phyloP scores from a whole-genome alignment of 2,797 vertebrate species.

The Monodelphis domestica region DNA sequence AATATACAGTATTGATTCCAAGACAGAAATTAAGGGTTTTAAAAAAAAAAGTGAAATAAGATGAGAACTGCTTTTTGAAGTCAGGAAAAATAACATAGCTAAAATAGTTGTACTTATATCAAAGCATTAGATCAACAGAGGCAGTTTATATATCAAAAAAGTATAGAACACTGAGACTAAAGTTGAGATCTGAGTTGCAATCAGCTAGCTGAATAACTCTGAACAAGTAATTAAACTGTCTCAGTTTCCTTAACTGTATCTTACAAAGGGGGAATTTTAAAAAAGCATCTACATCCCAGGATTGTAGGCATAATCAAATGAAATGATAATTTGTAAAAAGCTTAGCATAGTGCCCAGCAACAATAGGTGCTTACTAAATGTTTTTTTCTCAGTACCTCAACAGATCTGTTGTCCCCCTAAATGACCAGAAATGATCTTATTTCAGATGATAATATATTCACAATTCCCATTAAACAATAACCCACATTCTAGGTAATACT shows the following conservation, averaged over 20 bases:
- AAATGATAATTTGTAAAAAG: not conserved
- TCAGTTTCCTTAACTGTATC: not conserved
- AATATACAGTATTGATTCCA: too few relatives aligned
- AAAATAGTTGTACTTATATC: constrained; percentile 29
- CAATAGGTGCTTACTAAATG: not conserved
- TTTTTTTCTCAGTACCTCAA: not conserved
- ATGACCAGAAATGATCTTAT: not conserved
- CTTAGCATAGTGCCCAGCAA: not conserved
- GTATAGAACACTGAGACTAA: not conserved
- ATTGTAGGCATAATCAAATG: not conserved
- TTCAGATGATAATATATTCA: not conserved
- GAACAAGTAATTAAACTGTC: not conserved
- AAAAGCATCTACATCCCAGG: not conserved
- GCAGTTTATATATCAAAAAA: constrained; percentile 18
- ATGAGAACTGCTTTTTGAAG: constrained; percentile 1
- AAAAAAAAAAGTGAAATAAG: constrained; percentile 49
- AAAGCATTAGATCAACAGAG: constrained; percentile 39
- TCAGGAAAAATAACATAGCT: constrained; percentile 5
- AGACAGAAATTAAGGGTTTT: too few relatives aligned
- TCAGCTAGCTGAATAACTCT: not conserved
- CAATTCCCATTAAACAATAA: not conserved
- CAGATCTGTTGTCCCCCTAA: not conserved
- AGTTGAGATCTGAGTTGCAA: not conserved
- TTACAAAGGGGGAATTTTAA: not conserved
- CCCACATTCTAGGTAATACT: not conserved